Percentiles rank a stretch among this genome's conserved stretches.
These are phyloP conservation scores for Caranx ignobilis DNA, from an alignment of 2,113 vertebrate species.

Conservation along the genomic window DNA sequence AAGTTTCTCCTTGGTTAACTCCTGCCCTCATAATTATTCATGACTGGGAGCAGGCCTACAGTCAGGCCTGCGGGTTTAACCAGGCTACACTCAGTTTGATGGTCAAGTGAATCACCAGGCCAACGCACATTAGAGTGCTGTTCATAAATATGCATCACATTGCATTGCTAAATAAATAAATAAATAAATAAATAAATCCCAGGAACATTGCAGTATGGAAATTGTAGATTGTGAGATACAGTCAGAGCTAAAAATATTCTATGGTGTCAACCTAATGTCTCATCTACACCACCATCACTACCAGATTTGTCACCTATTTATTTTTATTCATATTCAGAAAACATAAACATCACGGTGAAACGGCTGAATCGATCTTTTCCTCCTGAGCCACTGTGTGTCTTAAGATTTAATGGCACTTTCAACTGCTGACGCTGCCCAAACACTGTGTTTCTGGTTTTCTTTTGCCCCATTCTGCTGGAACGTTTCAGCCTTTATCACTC, in stretches of 20 bases:
- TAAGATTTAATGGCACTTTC: conserved; percentile 11
- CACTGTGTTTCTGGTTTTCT: conserved; percentile 4
- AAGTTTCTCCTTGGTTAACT: conserved; percentile 58
- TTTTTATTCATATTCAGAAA: conserved; percentile 42
- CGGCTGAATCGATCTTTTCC: conserved; percentile 11
- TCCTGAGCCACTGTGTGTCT: conserved; percentile 12
- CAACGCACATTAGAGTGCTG: neutral
- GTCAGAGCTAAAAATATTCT: conserved; percentile 35
- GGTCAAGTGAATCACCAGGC: conserved; percentile 62
- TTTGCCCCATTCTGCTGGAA: conserved; percentile 2
- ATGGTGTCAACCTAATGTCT: conserved; percentile 10
- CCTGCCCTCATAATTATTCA: conserved; percentile 63
- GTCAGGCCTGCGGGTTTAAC: conserved; percentile 40
- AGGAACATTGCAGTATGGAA: conserved; percentile 23
- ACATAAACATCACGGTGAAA: conserved; percentile 14
- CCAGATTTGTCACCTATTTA: conserved; percentile 35
- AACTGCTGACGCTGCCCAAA: conserved; percentile 10
- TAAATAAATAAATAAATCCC: conserved; percentile 9
- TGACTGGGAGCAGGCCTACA: conserved; percentile 40
- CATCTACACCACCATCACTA: conserved; percentile 4
- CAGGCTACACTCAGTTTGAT: conserved; percentile 41
- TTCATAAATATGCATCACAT: conserved; percentile 53
- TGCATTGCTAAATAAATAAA: neutral
- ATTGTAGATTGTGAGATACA: conserved; percentile 18
- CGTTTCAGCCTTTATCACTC: conserved; percentile 11